These are phyloP conservation scores for Ondatra zibethicus DNA, from an alignment of 2,113 vertebrate genomes.

Conservation along the genomic window DNA sequence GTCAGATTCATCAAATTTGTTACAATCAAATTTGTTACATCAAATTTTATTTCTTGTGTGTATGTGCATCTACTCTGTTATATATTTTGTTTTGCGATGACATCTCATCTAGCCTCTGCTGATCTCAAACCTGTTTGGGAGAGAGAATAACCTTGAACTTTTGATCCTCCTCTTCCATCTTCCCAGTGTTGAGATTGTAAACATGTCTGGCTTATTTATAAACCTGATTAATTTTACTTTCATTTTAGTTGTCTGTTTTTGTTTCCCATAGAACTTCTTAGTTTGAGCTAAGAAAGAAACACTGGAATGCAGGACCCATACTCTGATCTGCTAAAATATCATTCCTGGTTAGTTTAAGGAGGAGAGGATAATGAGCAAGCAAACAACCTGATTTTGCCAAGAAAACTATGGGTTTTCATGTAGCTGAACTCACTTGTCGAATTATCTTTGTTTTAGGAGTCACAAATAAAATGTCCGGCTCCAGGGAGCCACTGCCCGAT, in stretches of 20 bases:
- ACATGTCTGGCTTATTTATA: slow-evolving; percentile 19
- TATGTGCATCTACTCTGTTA: neutral
- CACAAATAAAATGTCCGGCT: slow-evolving; percentile 87
- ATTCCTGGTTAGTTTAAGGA: neutral
- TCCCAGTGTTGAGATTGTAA: neutral
- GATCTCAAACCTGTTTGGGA: neutral
- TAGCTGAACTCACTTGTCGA: slow-evolving; percentile 22
- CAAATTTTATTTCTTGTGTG: neutral
- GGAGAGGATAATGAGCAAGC: slow-evolving; percentile 55
- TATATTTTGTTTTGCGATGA: neutral
- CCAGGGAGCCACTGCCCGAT: slow-evolving; percentile 83
- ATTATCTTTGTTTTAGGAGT: slow-evolving; percentile 82
- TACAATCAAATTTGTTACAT: neutral
- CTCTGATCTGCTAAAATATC: slow-evolving; percentile 12
- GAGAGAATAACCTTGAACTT: no score
- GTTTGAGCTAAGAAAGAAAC: neutral
- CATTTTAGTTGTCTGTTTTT: neutral
- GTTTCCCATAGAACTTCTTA: slow-evolving; percentile 23
- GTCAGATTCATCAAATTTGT: neutral
- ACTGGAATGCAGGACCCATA: neutral
- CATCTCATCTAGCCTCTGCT: neutral
- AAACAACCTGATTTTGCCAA: slow-evolving; percentile 42
- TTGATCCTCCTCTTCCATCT: no score
- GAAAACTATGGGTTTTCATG: neutral
- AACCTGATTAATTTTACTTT: slow-evolving; percentile 19